phyloP scores from a whole-genome alignment of 2,113 vertebrate genomes.

The Tiliqua scincoides region DNA sequence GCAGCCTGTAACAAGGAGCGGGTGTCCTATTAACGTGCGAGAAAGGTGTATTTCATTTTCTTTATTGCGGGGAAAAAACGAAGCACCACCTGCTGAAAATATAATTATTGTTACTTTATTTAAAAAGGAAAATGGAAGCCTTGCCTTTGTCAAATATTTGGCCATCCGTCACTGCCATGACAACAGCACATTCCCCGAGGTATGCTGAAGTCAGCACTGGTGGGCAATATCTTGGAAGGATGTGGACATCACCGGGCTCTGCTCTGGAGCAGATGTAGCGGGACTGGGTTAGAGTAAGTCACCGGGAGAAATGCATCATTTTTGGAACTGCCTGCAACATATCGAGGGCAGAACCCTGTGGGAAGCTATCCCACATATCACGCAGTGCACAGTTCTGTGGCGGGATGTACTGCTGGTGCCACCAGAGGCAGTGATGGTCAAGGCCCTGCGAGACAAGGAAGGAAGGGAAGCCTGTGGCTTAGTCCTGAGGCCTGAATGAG shows the following conservation, averaged over 20 bases:
- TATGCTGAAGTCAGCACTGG: not conserved
- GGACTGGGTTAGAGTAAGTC: not conserved
- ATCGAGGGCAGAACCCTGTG: not conserved
- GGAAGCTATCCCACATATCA: too few species aligned
- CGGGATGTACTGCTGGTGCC: too few species aligned
- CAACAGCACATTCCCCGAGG: slow-evolving; percentile 25
- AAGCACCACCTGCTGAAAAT: slow-evolving; percentile 54
- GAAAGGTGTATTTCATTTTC: slow-evolving; percentile 35
- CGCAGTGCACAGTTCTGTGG: too few species aligned
- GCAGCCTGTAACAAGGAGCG: not conserved
- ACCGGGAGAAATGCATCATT: not conserved
- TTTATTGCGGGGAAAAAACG: slow-evolving; percentile 22
- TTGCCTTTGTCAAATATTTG: slow-evolving; percentile 29
- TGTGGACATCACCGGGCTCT: not conserved
- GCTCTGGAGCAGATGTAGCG: not conserved
- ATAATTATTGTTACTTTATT: slow-evolving; percentile 34
- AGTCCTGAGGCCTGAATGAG: too few species aligned
- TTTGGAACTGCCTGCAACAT: not conserved
- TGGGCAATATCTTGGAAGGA: not conserved
- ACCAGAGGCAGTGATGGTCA: too few species aligned
- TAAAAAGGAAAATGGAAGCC: slow-evolving; percentile 39
- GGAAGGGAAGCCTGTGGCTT: too few species aligned
- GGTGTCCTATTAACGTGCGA: not conserved
- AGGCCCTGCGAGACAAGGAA: too few species aligned
- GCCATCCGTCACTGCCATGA: slow-evolving; percentile 22